phyloP scores from a whole-genome alignment of 2,888 invertebrate species.

The Ctena decussata region DNA sequence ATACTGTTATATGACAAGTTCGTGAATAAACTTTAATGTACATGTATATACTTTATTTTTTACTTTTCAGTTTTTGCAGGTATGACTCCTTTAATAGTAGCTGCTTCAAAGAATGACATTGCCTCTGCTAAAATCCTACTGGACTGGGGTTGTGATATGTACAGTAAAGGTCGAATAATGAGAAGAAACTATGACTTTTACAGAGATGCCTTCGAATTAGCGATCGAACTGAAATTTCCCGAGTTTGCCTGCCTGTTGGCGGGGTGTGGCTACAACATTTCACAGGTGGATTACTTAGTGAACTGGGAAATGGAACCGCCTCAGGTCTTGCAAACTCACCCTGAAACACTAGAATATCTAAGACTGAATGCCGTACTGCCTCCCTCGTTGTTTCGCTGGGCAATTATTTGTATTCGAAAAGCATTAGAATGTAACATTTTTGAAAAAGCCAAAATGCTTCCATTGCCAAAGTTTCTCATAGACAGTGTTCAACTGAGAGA shows the following conservation, averaged over 20 bases:
- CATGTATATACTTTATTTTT: background rate
- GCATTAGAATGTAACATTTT: conserved; percentile 55
- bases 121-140: conserved; percentile 67
- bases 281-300: conserved; percentile 52
- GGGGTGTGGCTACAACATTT: conserved; percentile 72
- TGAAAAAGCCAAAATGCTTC: conserved; percentile 60
- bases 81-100: conserved; percentile 73
- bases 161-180: conserved; percentile 66
- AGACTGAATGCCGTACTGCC: conserved; percentile 51
- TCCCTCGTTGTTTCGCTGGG: conserved; percentile 54
- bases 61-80: conserved; percentile 74
- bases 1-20: too few relatives aligned
- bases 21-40: too few relatives aligned
- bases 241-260: conserved; percentile 70
- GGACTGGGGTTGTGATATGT: conserved; percentile 66
- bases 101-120: conserved; percentile 73
- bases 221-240: conserved; percentile 72
- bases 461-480: conserved; percentile 72
- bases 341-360: conserved; percentile 68
- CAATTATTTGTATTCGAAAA: conserved; percentile 62
- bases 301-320: conserved; percentile 59
- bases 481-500: conserved; percentile 63
- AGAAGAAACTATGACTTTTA: conserved; percentile 64
- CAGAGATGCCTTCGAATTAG: conserved; percentile 77
- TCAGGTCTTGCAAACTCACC: conserved; percentile 46